Evolutionary conservation across 2,888 invertebrate species (phyloP), one percentile per base, ranked within the genome.

Genomic region (Drosophila phalerata): DNA sequence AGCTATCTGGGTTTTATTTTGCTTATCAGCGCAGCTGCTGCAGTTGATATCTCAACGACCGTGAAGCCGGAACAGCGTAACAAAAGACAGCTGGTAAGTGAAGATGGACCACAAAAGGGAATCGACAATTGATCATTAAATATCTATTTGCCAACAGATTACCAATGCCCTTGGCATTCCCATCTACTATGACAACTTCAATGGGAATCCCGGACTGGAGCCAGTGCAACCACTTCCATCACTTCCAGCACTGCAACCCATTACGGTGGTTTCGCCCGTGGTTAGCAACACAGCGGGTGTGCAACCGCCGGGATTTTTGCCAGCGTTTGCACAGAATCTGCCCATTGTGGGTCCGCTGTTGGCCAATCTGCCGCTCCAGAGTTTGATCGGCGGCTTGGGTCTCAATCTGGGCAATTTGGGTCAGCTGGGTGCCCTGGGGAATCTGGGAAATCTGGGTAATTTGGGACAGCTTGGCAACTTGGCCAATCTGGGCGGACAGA

Each of bases 271-370:
- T 38, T 66, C 83, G 0, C 88, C 84, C 3, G 83, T 79, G 28
- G 70, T 58, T 52, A 73, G 49, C 86, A 76, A 34, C n/a, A 10
- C 34, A 15, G 61, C 10, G 3, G 49, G 15, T 19, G 47, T 61
- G 43, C 83, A 75, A 22, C 42, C 60, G n/a, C 69, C 71, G 2
- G 77, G 81, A 3, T 73, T 81, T 57, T 28, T 89, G 45, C 88
- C 90, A 1, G 56, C 69, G 1, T 70, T 88, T 9, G 76, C 89
- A 0, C 89, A 88, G 56, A 89, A 88, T 40, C 45, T 89, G 47
- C 90, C 90, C 19, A 68, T 90, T 43, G 68, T 91, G 11, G 90
- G 90, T 4, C 81, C 90, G 4, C 66, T 90, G 49, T 45, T 91
- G 5, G 77, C 85, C 5, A 86, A 75, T 15, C 57, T 90, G 28